Percentiles rank a stretch among this genome's conserved stretches.
These are phyloP conservation scores for Agriopis aurantiaria DNA, from an alignment of 2,888 invertebrate genomes.

Conservation along the genomic window DNA sequence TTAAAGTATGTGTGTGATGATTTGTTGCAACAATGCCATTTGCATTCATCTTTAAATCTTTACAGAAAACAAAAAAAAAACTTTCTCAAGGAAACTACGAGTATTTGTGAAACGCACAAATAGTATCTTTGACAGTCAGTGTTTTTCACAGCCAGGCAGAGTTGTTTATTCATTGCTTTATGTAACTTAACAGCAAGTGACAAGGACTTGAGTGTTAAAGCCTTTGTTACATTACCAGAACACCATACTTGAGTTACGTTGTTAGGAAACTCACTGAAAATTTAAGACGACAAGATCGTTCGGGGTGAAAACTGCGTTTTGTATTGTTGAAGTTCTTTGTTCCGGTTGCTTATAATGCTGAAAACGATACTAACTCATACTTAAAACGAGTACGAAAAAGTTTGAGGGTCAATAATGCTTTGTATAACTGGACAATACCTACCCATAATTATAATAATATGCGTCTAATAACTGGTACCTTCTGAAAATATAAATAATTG, in stretches of 20 bases:
- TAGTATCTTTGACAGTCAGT: slow-evolving; percentile 53
- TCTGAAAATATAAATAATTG: no score
- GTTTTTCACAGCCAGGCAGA: slow-evolving; percentile 61
- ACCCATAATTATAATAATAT: not conserved
- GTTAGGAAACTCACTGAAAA: slow-evolving; percentile 1
- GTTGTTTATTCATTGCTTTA: slow-evolving; percentile 66
- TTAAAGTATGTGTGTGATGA: not conserved
- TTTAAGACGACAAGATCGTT: slow-evolving; percentile 16
- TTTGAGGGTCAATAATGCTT: slow-evolving; percentile 11
- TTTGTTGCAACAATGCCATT: slow-evolving; percentile 22
- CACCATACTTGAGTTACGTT: not conserved
- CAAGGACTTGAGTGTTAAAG: not conserved
- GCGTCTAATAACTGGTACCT: not conserved
- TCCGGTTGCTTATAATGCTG: not conserved
- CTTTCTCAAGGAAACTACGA: slow-evolving; percentile 16
- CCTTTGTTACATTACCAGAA: slow-evolving; percentile 12
- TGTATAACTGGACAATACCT: not conserved
- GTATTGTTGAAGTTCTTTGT: slow-evolving; percentile 12
- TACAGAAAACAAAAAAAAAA: slow-evolving; percentile 24
- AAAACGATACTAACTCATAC: slow-evolving; percentile 10
- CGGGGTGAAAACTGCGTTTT: slow-evolving; percentile 33
- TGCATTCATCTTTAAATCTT: slow-evolving; percentile 16
- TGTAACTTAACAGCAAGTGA: slow-evolving; percentile 76
- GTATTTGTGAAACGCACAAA: slow-evolving; percentile 14
- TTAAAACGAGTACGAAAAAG: not conserved